A percentile compares a stretch with the other conserved stretches of the same genome.
phyloP scores from a whole-genome alignment of 2,797 vertebrate genomes.

The Pygocentrus nattereri region DNA sequence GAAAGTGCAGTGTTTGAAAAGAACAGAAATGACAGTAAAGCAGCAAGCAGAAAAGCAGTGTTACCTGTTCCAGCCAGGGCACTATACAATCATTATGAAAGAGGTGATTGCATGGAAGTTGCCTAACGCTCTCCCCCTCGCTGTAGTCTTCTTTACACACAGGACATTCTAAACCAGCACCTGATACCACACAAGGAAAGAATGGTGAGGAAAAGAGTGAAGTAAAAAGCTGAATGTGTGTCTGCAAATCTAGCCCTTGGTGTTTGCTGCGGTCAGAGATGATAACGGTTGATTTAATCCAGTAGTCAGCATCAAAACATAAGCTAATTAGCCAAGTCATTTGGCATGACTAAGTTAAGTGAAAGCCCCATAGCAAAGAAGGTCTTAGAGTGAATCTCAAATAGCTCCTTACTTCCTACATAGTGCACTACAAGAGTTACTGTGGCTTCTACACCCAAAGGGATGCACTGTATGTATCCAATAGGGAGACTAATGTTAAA shows the following conservation, averaged over 20 bases:
- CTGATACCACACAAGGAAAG: conserved; percentile 68
- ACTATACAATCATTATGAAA: conserved; percentile 98
- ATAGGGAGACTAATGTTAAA: neutral
- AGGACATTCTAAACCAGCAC: conserved; percentile 93
- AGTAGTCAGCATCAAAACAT: neutral
- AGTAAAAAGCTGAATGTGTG: neutral
- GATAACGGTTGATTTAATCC: conserved; percentile 9
- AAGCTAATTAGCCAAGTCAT: neutral
- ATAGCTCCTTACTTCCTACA: neutral
- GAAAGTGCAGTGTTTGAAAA: neutral
- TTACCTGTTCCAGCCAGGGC: conserved; percentile 97
- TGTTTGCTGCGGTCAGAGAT: neutral
- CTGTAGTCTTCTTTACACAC: conserved; percentile 98
- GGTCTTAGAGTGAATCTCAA: neutral
- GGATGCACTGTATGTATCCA: too few species aligned
- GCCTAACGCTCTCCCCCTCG: conserved; percentile 88
- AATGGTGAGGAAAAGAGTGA: neutral
- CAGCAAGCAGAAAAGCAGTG: neutral
- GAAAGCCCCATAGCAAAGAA: neutral
- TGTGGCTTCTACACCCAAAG: too few species aligned
- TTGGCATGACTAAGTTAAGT: neutral
- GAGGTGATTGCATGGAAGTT: conserved; percentile 96
- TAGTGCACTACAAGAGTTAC: too few species aligned
- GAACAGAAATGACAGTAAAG: neutral
- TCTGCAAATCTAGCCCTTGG: neutral